Evolutionary conservation across 92 coral and sea anemone genomes (phyloP).

Genomic region (Palythoa grandis): DNA sequence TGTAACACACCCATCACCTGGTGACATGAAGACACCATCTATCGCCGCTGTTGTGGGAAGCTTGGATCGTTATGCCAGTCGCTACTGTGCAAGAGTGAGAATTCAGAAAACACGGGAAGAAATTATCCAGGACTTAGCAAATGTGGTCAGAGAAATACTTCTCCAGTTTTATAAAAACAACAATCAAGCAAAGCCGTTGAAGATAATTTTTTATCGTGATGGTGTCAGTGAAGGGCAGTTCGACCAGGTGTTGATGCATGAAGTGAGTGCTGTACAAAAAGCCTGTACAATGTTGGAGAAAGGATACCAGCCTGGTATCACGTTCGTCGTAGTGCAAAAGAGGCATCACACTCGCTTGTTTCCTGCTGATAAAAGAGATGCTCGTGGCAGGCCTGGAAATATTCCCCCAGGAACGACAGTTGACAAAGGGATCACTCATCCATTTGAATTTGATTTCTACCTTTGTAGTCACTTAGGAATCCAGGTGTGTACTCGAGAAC

Average conservation of each 20-base stretch:
- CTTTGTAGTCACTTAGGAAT: constrained; percentile 60
- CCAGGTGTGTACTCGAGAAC: constrained; percentile 36
- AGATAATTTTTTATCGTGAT: constrained; percentile 73
- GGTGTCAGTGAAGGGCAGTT: constrained; percentile 59
- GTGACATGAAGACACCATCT: constrained; percentile 77
- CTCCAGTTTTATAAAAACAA: constrained; percentile 51
- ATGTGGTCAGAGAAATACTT: constrained; percentile 70
- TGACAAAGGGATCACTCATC: constrained; percentile 58
- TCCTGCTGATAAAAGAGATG: constrained; percentile 39
- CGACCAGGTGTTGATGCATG: constrained; percentile 48
- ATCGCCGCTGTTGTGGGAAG: constrained; percentile 96
- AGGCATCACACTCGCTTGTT: constrained; percentile 53
- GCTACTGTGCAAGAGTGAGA: constrained; percentile 79
- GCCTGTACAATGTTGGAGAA: constrained; percentile 48
- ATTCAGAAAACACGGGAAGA: constrained; percentile 68
- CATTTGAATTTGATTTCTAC: constrained; percentile 61
- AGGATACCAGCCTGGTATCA: constrained; percentile 54
- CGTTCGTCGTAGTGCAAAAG: constrained; percentile 55
- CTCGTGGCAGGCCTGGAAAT: constrained; percentile 49
- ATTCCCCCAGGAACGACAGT: constrained; percentile 55
- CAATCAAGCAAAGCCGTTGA: constrained; percentile 52
- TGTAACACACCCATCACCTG: constrained; percentile 89
- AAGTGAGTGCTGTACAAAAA: constrained; percentile 55
- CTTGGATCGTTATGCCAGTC: constrained; percentile 71
- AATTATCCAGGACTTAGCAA: constrained; percentile 76